Conservation (phyloP, 2,797 vertebrate genomes). For the Ispidina picta region DNA sequence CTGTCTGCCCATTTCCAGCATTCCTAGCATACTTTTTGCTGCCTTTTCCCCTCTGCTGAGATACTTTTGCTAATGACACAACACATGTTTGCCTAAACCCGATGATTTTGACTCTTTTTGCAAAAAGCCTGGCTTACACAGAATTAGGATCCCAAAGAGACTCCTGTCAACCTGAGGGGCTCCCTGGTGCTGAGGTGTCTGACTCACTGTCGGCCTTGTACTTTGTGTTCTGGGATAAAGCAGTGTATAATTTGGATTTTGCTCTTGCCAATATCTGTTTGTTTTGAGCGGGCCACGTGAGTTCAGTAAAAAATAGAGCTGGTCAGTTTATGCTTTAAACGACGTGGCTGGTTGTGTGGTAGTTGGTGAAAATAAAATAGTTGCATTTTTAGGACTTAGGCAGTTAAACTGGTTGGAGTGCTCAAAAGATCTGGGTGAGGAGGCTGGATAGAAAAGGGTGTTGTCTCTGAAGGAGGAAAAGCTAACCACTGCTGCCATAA, state of each 20-base stretch:
- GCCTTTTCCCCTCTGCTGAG: constrained; percentile 38
- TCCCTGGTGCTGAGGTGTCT: constrained; percentile 45
- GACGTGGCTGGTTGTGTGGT: not conserved
- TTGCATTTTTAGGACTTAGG: not conserved
- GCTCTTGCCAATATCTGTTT: constrained; percentile 68
- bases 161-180: constrained; percentile 39
- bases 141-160: not conserved
- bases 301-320: constrained; percentile 51
- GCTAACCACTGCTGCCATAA: constrained; percentile 13
- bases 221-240: constrained; percentile 63
- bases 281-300: constrained; percentile 44
- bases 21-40: constrained; percentile 55
- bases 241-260: constrained; percentile 66
- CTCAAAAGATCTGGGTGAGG: not conserved
- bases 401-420: constrained; percentile 25
- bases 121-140: not conserved
- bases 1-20: constrained; percentile 51
- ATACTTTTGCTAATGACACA: constrained; percentile 43
- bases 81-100: constrained; percentile 24
- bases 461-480: constrained; percentile 22
- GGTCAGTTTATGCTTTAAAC: constrained; percentile 47
- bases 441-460: constrained; percentile 34
- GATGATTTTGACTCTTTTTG: constrained; percentile 33
- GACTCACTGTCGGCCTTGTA: constrained; percentile 62
- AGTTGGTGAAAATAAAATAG: constrained; percentile 21